Evolutionary conservation across 2,888 invertebrate species (phyloP), one percentile per base, ranked within the genome.

Genomic region (Teleiodes luculella): DNA sequence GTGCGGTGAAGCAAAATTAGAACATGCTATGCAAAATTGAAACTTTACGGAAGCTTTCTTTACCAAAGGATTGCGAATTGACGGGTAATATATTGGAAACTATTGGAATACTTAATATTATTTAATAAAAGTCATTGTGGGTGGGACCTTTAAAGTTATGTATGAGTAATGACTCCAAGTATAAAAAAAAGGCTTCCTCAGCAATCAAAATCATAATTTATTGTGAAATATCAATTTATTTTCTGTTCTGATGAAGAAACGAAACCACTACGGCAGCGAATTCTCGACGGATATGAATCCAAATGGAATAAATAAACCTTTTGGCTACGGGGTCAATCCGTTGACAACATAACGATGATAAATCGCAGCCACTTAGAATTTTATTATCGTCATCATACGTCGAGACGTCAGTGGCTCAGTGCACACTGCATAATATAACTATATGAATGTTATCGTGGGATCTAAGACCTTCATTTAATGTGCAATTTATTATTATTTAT

Each of bases 341-440:
- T 63, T 67, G 70, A 70, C 71, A 72, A 63, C 66, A 66, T 75
- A 72, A 76, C 69, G 68, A 77, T 72, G 71, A 79, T 76, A 68
- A 73, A 78, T 74, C 70, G 61, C 59, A 56, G 63, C 61, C 71
- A 74, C 76, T 75, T 70, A 70, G 73, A 72, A 74, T 76, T 75
- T 71, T 73, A 73, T 70, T 49, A 41, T 52, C 49, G 35, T 54
- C 54, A 14, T 39, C 43, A 47, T 45, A 53, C 51, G 20, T 48
- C 24, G 28, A 13, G 37, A 46, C 16, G 46, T 47, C 33, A 18
- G 13, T 3, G 18, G 41, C 24, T 47, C 33, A 18, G 16, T 41
- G 1, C n/a, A n/a, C 7, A 30, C 16, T 48, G 48, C 35, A 20
- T 11, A 33, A 11, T 10, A 30, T 46, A 28, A 20, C 33, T 16